phyloP scores from a whole-genome alignment of 2,888 invertebrate genomes.

The Himalopsyche anomala region DNA sequence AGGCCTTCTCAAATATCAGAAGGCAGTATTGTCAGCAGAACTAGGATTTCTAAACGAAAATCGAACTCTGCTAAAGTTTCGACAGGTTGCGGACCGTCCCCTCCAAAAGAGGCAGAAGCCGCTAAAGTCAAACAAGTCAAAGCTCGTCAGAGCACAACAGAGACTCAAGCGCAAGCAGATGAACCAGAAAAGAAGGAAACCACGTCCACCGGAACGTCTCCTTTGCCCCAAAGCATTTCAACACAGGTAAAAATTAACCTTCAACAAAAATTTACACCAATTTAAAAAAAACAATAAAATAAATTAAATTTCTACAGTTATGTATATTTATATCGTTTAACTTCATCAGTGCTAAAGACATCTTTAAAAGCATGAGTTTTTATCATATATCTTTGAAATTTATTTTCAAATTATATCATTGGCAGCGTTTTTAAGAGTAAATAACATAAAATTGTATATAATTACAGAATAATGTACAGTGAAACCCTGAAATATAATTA shows the following conservation, averaged over 20 bases:
- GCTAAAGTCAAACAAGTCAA: conserved; percentile 57
- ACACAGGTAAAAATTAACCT: conserved; percentile 81
- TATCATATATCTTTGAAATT: no score
- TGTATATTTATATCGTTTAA: no score
- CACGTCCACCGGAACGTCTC: conserved; percentile 87
- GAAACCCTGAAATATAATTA: no score
- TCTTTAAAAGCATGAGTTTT: no score
- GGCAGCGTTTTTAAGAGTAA: no score
- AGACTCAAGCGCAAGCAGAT: conserved; percentile 36
- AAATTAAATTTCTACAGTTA: no score
- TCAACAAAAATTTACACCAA: neutral
- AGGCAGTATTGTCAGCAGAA: conserved; percentile 60
- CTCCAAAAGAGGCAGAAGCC: conserved; percentile 74
- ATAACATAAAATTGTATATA: no score
- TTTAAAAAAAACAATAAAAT: no score
- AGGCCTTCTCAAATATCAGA: conserved; percentile 60
- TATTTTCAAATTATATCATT: no score
- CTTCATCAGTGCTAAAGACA: no score
- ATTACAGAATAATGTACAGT: no score
- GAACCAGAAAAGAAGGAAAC: conserved; percentile 65
- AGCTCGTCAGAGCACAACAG: conserved; percentile 41
- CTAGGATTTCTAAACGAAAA: conserved; percentile 60
- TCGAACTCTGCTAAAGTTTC: conserved; percentile 70
- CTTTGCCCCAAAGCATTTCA: conserved; percentile 90
- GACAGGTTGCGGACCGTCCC: conserved; percentile 81